These are phyloP conservation scores for Taurulus bubalis DNA, from an alignment of 2,113 vertebrate species.

Conservation along the genomic window DNA sequence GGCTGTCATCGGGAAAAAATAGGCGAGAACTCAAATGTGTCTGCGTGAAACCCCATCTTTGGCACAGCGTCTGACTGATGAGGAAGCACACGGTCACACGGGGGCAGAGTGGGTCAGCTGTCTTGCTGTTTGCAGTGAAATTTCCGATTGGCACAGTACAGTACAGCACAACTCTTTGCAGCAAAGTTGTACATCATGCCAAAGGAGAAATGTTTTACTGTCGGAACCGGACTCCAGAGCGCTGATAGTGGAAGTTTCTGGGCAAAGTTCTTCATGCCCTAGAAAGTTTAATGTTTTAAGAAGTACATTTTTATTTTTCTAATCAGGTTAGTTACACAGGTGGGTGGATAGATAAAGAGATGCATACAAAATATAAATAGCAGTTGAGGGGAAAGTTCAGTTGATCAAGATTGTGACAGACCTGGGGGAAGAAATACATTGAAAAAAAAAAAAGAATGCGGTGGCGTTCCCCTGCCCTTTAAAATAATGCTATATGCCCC, in stretches of 20 bases:
- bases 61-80: background rate
- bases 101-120: background rate
- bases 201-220: conserved; percentile 9
- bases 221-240: conserved; percentile 6
- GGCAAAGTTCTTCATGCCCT: conserved; percentile 12
- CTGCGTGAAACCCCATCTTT: background rate
- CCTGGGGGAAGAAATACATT: background rate
- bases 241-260: conserved; percentile 22
- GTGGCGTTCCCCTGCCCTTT: conserved; percentile 30
- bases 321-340: background rate
- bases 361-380: background rate
- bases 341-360: background rate
- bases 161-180: background rate
- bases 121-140: too few species aligned
- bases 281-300: conserved; percentile 9
- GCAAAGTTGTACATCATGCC: conserved; percentile 20
- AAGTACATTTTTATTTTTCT: background rate
- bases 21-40: too few species aligned
- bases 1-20: too few species aligned
- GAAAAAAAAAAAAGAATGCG: background rate
- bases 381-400: conserved; percentile 10
- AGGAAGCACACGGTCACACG: background rate
- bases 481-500: conserved; percentile 50
- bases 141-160: too few species aligned
- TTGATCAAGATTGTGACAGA: conserved; percentile 16